phyloP scores from a whole-genome alignment of 2,888 invertebrate species.

The Stomorhina lunata region DNA sequence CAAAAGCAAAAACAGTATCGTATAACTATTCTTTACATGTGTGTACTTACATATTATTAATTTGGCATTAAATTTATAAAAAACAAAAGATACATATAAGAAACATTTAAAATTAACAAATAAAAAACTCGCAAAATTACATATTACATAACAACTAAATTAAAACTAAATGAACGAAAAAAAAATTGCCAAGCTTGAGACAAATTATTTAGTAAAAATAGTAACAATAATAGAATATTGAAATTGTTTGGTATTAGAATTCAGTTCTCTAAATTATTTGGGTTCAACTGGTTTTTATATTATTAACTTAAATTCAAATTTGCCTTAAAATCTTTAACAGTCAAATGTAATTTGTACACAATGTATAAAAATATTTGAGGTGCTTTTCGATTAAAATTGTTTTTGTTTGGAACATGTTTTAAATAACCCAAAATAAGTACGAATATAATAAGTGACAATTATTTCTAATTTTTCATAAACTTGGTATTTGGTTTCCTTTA shows the following conservation, averaged over 20 bases:
- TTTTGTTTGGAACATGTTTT: background rate
- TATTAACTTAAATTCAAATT: background rate
- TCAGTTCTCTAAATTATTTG: background rate
- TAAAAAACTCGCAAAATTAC: background rate
- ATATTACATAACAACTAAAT: background rate
- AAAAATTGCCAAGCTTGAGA: conserved; percentile 10
- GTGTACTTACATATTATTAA: background rate
- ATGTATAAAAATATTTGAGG: background rate
- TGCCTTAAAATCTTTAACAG: background rate
- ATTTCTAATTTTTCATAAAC: background rate
- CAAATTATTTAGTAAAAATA: background rate
- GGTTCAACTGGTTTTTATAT: background rate
- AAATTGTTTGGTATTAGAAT: background rate
- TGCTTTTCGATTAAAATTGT: background rate
- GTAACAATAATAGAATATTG: background rate
- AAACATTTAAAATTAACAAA: background rate
- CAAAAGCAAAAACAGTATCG: background rate
- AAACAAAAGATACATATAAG: background rate
- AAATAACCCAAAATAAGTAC: background rate
- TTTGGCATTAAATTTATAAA: background rate
- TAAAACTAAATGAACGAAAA: background rate
- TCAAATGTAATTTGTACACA: conserved; percentile 1
- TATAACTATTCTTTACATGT: conserved; percentile 4
- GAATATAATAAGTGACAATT: background rate
- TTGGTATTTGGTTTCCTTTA: background rate